Evolutionary conservation across 2,888 invertebrate genomes (phyloP), one percentile per base, ranked within the genome.

Genomic region (Drosophila lutescens): DNA sequence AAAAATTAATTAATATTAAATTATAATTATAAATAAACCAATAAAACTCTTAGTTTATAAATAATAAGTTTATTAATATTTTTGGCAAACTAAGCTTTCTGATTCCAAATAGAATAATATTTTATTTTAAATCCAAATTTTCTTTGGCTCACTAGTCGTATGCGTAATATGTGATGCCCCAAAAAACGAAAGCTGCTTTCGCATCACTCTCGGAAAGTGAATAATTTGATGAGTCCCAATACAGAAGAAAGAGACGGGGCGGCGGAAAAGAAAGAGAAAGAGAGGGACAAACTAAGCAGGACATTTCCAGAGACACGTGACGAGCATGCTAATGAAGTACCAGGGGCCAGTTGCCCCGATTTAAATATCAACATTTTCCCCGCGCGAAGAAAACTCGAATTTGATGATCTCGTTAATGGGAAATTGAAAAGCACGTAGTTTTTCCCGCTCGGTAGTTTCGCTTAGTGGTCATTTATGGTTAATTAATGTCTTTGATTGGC

Each of bases 401-500:
- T 85, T 85, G 78, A 85, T 82, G 78, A 85, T 78, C 78, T 82
- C 79, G 79, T 72, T 76, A 79, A 85, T 76, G 61, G 78, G 41
- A 79, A 76, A 82, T 79, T 79, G 76, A 67, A 69, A 55, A 51
- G 77, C 66, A 77, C 81, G 79, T 84, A 78, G 59, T 15, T 51
- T 51, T 23, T 40, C 57, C 38, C 38, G 43, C n/a, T 44, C 20
- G 10, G 9, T 46, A 47, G 50, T 58, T 50, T 61, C 49, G 63
- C 26, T 43, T 32, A 49, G 38, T 44, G 50, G 44, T 51, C 54
- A 68, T 68, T 70, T 62, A 78, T 76, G 50, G 68, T 53, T 69
- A 71, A 66, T 71, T 66, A 77, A 79, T 70, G 53, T 34, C 47
- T 17, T 34, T 47, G 59, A 55, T 43, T 46, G 49, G 23, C 56